Evolutionary conservation across 2,113 vertebrate species (phyloP).

Genomic region (Sapajus apella): DNA sequence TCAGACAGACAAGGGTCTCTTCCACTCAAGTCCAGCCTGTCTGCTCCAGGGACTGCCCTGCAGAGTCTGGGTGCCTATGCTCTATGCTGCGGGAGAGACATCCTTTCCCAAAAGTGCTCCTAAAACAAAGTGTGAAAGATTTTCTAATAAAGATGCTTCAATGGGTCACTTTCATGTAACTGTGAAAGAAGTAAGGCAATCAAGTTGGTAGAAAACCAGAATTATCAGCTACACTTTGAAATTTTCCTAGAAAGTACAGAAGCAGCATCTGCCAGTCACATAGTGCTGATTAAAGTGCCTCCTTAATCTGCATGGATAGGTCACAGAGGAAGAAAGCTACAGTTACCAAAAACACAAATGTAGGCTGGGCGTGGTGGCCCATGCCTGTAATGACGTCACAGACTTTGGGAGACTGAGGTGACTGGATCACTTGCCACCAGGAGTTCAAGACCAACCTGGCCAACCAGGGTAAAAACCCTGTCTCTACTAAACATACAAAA

Average conservation of each 20-base stretch:
- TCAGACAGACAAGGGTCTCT: neutral
- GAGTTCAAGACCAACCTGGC: too few species aligned
- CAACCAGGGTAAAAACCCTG: too few species aligned
- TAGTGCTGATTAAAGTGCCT: neutral
- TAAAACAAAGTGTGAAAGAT: neutral
- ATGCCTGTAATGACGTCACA: too few species aligned
- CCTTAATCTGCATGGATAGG: too few species aligned
- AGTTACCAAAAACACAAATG: too few species aligned
- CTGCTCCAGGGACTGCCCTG: neutral
- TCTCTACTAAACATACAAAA: too few species aligned
- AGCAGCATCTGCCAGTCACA: neutral
- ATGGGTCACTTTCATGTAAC: neutral
- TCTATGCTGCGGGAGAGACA: neutral
- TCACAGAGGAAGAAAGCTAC: too few species aligned
- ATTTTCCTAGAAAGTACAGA: constrained; percentile 39
- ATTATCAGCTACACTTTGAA: neutral
- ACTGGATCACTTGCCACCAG: too few species aligned
- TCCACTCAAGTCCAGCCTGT: neutral
- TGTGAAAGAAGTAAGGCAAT: neutral
- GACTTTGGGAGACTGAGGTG: too few species aligned
- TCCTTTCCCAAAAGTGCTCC: neutral
- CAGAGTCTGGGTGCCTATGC: too few species aligned
- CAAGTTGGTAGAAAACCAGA: constrained; percentile 39
- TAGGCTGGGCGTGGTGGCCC: too few species aligned
- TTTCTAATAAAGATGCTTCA: neutral